Evolutionary conservation across 2,113 vertebrate genomes (phyloP), one percentile per base, ranked within the genome.

Genomic region (Lepus americanus): DNA sequence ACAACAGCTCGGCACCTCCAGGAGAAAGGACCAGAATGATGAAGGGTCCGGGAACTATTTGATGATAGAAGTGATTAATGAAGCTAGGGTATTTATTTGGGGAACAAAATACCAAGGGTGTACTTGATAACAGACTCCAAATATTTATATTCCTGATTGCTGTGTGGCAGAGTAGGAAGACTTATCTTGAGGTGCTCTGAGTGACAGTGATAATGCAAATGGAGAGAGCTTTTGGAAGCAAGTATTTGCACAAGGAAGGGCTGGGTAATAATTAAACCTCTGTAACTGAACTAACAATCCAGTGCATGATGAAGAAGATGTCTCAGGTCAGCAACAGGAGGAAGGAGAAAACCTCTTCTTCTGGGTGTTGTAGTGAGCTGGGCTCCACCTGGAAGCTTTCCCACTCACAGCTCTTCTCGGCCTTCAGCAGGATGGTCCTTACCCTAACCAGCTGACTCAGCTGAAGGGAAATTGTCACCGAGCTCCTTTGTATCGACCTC

Each of bases 401-500:
- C 6, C 12, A 19, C 22, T 77, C 39, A 81, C 36, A 64, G 0
- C 4, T 80, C 4, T 33, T 88, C 16, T 81, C 70, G 17, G 81
- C 53, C 93, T 88, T 87, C 9, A 73, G 22, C 19, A 5, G 2
- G 44, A 6, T 31, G 36, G 14, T 8, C 19, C 53, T 85, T 85
- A 76, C 55, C 29, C 70, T 59, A n/a, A 77, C 72, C 51, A 81
- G 44, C 61, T 64, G 10, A 49, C 25, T 61, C 85, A 85, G 53
- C 2, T 25, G 49, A 63, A 70, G 51, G 84, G 29, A 73, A 10
- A 59, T 80, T 82, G 87, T 90, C 19, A 89, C 20, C 85, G 53
- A 59, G 79, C 87, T 29, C 61, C 69, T 93, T 92, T 93, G 90
- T 76, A 73, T 83, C 39, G 84, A 5, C 17, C 1, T 36, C 59